Conservation (phyloP, 2,797 vertebrate species). For the Coendou prehensilis region DNA sequence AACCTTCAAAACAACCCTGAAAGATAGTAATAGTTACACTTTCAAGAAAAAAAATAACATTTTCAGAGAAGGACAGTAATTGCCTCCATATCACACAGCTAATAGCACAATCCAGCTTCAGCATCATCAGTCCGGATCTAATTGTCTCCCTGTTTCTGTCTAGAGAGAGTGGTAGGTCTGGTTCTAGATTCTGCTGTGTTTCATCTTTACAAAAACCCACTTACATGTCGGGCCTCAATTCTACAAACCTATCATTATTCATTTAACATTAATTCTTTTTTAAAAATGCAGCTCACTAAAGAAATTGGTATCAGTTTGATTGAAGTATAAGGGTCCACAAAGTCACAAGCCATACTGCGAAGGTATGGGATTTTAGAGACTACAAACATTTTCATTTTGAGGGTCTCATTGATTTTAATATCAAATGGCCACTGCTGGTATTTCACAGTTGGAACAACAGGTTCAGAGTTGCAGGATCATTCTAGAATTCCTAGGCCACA, state of each 20-base stretch:
- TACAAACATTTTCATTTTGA: neutral
- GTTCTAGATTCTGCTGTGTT: neutral
- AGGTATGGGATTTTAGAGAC: neutral
- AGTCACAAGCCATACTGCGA: neutral
- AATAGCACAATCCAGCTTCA: neutral
- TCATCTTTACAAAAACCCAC: neutral
- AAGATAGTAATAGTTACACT: neutral
- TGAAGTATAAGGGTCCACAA: neutral
- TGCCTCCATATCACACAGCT: neutral
- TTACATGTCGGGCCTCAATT: neutral
- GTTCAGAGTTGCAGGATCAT: neutral
- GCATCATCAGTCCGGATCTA: neutral
- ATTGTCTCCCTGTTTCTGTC: neutral
- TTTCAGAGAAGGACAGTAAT: neutral
- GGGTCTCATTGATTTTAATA: neutral
- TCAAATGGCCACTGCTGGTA: neutral
- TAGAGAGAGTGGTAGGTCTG: neutral
- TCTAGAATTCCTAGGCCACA: neutral
- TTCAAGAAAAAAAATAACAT: neutral
- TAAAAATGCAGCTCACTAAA: neutral
- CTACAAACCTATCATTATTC: neutral
- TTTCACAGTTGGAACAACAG: neutral
- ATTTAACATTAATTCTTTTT: neutral
- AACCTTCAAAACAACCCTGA: neutral
- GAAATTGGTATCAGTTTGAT: neutral